phyloP scores from a whole-genome alignment of 2,113 vertebrate species.

The Eudyptes chrysolophus region DNA sequence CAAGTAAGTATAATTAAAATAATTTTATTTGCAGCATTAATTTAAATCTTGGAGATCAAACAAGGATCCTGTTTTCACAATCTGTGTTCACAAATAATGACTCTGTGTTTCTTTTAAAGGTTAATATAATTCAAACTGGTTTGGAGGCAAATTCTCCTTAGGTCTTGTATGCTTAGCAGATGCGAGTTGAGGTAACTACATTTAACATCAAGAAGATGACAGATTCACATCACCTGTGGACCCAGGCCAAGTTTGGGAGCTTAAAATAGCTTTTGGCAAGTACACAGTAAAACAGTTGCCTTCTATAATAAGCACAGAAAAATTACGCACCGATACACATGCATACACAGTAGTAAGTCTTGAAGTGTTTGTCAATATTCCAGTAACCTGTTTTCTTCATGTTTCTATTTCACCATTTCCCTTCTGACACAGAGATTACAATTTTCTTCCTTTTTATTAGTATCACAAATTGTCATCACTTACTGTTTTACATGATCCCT shows the following conservation, averaged over 20 bases:
- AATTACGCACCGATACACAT: neutral
- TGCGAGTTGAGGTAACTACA: neutral
- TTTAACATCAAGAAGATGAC: neutral
- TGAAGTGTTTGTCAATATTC: neutral
- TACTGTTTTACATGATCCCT: neutral
- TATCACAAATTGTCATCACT: neutral
- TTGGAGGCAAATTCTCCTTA: neutral
- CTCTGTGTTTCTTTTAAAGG: neutral
- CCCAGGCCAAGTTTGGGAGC: neutral
- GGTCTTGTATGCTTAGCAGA: neutral
- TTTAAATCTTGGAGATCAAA: neutral
- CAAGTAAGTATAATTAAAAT: conserved; percentile 24
- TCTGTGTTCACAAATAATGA: neutral
- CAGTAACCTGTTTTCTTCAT: neutral
- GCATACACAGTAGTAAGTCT: neutral
- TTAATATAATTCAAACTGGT: neutral
- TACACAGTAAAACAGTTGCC: neutral
- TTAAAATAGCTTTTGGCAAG: neutral
- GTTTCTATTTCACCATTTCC: neutral
- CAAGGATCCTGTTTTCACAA: neutral
- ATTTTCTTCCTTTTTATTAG: neutral
- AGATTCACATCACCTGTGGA: neutral
- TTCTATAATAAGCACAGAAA: neutral
- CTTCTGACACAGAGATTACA: neutral
- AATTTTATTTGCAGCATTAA: conserved; percentile 38